Evolutionary conservation across 1,140 invertebrate species (phyloP).

Genomic region (Apis florea): DNA sequence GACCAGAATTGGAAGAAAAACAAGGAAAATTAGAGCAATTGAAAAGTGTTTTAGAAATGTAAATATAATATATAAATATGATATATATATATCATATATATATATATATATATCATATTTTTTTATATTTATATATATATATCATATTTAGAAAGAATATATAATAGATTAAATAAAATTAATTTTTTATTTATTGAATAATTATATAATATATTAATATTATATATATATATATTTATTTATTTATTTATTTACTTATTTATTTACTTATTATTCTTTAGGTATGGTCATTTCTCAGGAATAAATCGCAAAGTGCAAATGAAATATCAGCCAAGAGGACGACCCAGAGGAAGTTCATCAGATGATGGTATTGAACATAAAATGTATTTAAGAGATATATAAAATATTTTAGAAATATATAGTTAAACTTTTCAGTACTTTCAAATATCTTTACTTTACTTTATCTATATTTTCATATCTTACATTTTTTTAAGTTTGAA

Average conservation of each 20-base stretch:
- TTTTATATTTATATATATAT: background rate
- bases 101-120: background rate
- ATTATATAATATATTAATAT: too few species aligned
- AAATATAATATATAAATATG: slow-evolving; percentile 71
- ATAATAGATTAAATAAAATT: too few species aligned
- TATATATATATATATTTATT: too few species aligned
- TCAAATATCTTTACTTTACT: too few species aligned
- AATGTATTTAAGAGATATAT: slow-evolving; percentile 42
- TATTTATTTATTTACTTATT: too few species aligned
- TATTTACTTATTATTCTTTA: slow-evolving; percentile 78
- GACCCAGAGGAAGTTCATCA: slow-evolving; percentile 94
- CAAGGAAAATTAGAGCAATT: slow-evolving; percentile 98
- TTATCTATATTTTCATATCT: too few species aligned
- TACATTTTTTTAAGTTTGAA: too few species aligned
- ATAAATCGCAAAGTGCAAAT: slow-evolving; percentile 99
- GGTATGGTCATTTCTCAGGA: slow-evolving; percentile 99
- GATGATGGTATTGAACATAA: slow-evolving; percentile 91
- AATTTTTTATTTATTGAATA: background rate
- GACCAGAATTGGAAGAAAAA: slow-evolving; percentile 97
- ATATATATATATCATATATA: too few species aligned
- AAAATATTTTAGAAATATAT: too few species aligned
- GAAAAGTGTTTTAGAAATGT: slow-evolving; percentile 99
- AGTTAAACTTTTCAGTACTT: too few species aligned
- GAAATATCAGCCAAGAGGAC: slow-evolving; percentile 98
- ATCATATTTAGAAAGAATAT: too few species aligned